Evolutionary conservation across 1,140 invertebrate genomes (phyloP).

Genomic region (Drosophila kohkoa): DNA sequence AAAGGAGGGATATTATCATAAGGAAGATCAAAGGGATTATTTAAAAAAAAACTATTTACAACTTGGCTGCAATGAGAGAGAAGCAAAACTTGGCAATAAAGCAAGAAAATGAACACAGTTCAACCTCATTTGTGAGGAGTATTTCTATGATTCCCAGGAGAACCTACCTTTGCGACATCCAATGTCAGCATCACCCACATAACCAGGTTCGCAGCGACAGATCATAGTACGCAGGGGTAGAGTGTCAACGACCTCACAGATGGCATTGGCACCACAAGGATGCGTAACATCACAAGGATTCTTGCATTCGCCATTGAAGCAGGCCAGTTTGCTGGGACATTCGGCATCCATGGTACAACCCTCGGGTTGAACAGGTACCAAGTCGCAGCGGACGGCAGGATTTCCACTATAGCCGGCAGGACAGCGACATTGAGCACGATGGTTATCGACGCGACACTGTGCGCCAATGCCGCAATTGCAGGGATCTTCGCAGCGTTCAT

Average conservation of each 20-base stretch:
- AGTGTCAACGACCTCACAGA: conserved; percentile 93
- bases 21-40: conserved; percentile 12
- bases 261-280: conserved; percentile 92
- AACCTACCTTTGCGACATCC: conserved; percentile 89
- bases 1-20: conserved; percentile 28
- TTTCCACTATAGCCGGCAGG: conserved; percentile 93
- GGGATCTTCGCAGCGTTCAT: conserved; percentile 91
- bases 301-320: conserved; percentile 91
- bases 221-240: conserved; percentile 94
- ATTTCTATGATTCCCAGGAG: neutral
- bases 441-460: conserved; percentile 91
- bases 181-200: conserved; percentile 92
- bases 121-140: neutral
- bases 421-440: conserved; percentile 92
- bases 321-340: conserved; percentile 93
- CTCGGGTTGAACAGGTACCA: conserved; percentile 86
- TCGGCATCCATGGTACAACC: conserved; percentile 93
- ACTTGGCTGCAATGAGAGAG: conserved; percentile 72
- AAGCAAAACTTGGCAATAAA: conserved; percentile 73
- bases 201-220: conserved; percentile 93
- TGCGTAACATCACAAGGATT: conserved; percentile 92
- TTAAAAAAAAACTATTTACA: conserved; percentile 38
- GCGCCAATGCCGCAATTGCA: conserved; percentile 90
- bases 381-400: conserved; percentile 88
- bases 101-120: conserved; percentile 24